Evolutionary conservation across 2,888 invertebrate species (phyloP), one percentile per base, ranked within the genome.

Genomic region (Subacronicta megacephala): DNA sequence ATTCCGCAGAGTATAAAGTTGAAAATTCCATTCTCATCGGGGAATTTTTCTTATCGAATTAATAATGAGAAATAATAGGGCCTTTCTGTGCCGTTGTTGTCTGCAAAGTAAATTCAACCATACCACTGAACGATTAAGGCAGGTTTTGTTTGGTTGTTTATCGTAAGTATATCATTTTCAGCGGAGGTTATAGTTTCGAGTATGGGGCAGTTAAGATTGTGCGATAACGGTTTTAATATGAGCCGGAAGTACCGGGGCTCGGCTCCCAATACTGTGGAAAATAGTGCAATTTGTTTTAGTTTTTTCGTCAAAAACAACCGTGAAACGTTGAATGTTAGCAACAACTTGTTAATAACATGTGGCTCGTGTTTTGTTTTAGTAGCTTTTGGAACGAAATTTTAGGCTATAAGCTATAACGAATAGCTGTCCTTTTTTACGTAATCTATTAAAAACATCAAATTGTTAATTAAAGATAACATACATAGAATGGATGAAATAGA

Each of bases 201-300:
- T 90, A 90, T 87, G 82, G 82, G 87, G 91, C 81, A 90, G 93
- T 93, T 93, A 90, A 93, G 93, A 94, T 93, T 82, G 84, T 65
- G 69, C 90, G 93, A 94, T 94, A 93, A 90, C 84, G 74, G 85
- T 88, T 91, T 93, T 93, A 93, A 93, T 94, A 93, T 88, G 90
- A 93, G 92, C 88, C 93, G 93, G 93, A 93, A 93, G 87, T 82
- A 80, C 80, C 75, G 70, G 70, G 79, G 81, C 82, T 76, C 77
- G 83, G 87, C 80, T 77, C 83, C 80, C 81, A 75, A 83, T 77
- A 80, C 81, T 83, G 80, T 84, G 77, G 85, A 88, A 90, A 89
- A 90, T 87, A 83, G 83, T 81, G 83, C 84, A 84, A 89, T 90
- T 88, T 89, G 85, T 89, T 87, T 81, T 75, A 57, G 72, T 81